A percentile compares a stretch with the other conserved stretches of the same genome.
Conservation (phyloP, 2,888 invertebrate genomes). For the Melanotus villosus region DNA sequence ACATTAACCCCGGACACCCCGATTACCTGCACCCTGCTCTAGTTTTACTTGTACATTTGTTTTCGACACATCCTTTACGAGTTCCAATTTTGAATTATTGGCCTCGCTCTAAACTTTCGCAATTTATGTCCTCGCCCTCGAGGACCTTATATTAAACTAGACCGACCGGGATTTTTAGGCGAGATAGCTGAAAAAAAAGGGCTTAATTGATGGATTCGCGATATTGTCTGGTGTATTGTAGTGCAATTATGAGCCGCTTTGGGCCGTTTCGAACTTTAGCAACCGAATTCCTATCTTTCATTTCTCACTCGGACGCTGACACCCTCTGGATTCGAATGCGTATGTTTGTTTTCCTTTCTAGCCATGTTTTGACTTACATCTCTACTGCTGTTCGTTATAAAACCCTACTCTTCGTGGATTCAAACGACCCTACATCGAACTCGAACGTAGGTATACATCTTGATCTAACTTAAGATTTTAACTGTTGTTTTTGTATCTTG, state of each 20-base stretch:
- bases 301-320: background rate
- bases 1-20: constrained; percentile 66
- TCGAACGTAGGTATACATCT: background rate
- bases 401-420: background rate
- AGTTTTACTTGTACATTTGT: constrained; percentile 60
- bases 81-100: constrained; percentile 48
- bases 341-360: constrained; percentile 3
- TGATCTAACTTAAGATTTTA: too few relatives aligned
- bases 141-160: background rate
- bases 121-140: constrained; percentile 39
- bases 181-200: background rate
- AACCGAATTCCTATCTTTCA: background rate
- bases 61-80: constrained; percentile 55
- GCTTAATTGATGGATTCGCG: constrained; percentile 6
- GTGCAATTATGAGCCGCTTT: constrained; percentile 14
- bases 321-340: background rate
- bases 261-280: background rate
- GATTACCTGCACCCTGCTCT: constrained; percentile 63
- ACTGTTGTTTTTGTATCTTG: too few relatives aligned
- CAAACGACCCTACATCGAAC: background rate
- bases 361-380: background rate
- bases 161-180: background rate
- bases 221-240: constrained; percentile 1
- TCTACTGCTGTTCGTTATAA: background rate
- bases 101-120: constrained; percentile 40